Evolutionary conservation across 2,113 vertebrate species (phyloP).

Genomic region (Elgaria multicarinata): DNA sequence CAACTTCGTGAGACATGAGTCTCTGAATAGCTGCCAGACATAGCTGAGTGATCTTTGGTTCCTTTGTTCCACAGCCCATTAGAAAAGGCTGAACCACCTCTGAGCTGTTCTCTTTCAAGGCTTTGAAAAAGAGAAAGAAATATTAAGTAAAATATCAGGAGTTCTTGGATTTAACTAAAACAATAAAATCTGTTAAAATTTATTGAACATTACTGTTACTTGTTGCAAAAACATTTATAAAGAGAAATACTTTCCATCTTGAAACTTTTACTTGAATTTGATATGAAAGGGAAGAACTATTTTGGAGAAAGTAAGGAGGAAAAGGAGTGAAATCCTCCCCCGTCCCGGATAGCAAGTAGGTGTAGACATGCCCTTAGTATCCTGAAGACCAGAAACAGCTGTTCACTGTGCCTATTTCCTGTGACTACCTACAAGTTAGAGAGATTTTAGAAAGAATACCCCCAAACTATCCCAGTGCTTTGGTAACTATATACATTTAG

Average conservation of each 20-base stretch:
- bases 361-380: too few species aligned
- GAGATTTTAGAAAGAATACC: neutral
- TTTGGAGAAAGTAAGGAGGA: neutral
- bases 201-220: neutral
- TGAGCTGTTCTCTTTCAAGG: conserved; percentile 97
- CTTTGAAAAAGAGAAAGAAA: conserved; percentile 79
- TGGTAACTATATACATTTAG: neutral
- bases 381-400: neutral
- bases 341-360: too few species aligned
- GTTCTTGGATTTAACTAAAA: neutral
- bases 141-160: conserved; percentile 18
- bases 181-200: neutral
- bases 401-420: neutral
- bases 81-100: conserved; percentile 98
- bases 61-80: conserved; percentile 99
- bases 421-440: neutral
- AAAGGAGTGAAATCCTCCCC: too few species aligned
- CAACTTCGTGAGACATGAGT: conserved; percentile 98
- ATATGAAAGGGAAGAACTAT: neutral
- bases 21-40: conserved; percentile 97
- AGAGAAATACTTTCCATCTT: neutral
- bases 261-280: neutral
- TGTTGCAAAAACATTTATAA: neutral
- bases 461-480: neutral
- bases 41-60: conserved; percentile 97